Evolutionary conservation across 2,888 invertebrate species (phyloP), one percentile per base, ranked within the genome.

Genomic region (Epicampocera succincta): DNA sequence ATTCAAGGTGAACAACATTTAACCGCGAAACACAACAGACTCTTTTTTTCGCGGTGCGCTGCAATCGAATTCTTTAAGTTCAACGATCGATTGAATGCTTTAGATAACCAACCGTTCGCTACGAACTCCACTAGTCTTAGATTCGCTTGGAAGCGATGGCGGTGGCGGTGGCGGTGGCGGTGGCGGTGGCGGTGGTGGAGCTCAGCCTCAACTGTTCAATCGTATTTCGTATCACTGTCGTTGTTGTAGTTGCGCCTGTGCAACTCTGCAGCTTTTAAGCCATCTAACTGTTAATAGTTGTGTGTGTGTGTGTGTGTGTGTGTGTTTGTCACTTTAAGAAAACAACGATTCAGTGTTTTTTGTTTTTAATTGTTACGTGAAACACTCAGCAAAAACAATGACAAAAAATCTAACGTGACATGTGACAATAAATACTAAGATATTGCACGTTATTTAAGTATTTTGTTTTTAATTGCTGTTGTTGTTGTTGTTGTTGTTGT

Each of bases 1-100:
- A 71, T 66, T 82, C 82, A 82, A 82, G 82, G 82, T 69, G 69
- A 82, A 78, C 82, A 69, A 74, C 77, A 82, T 82, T 77, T 74
- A 74, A 71, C 74, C 69, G 82, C 82, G 66, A 61, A 71, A 58
- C 29, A 11, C n/a, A 29, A 8, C 11, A 69, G 46, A 66, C 60
- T 61, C 46, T 66, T 44, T 46, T 46, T 50, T 72, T 61, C 50
- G 33, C 44, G 33, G 9, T 66, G 60, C 52, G 54, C 54, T 65
- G 60, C 60, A 58, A 44, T 82, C 54, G 69, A 82, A 82, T 82
- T 82, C 82, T 82, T 78, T 78, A 78, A 82, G 82, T 82, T 82
- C 82, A 82, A 66, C 66, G 82, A 78, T 82, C 82, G 82, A 82
- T 82, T 46, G 60, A 74, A 69, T 65, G 33, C 19, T 58, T 69